Percentiles rank a stretch among this genome's conserved stretches.
phyloP scores from a whole-genome alignment of 2,888 invertebrate species.

The Herminia tarsipennalis region DNA sequence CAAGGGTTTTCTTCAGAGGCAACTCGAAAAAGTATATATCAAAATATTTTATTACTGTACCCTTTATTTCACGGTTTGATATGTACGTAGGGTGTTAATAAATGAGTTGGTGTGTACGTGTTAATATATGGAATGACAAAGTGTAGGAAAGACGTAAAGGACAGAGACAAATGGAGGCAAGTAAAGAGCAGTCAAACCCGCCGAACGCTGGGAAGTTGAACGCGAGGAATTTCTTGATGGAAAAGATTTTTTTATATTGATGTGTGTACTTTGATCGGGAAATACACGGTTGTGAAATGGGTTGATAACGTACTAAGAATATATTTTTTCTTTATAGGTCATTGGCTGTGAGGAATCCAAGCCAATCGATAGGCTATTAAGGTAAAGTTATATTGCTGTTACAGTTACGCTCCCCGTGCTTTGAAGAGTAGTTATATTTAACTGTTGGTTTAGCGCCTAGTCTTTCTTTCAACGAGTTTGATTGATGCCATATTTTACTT shows the following conservation, averaged over 20 bases:
- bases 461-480: no score
- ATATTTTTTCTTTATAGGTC: no score
- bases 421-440: no score
- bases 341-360: no score
- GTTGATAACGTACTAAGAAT: no score
- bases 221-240: conserved; percentile 5
- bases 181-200: conserved; percentile 21
- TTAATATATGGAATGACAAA: conserved; percentile 44
- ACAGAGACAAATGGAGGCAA: conserved; percentile 38
- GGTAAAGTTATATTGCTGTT: no score
- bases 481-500: no score
- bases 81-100: conserved; percentile 27
- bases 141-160: conserved; percentile 32
- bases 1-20: background rate
- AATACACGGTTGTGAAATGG: no score
- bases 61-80: conserved; percentile 39
- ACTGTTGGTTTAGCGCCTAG: no score
- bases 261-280: background rate
- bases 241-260: background rate
- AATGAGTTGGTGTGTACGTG: conserved; percentile 35
- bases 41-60: conserved; percentile 5
- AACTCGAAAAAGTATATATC: conserved; percentile 4
- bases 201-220: conserved; percentile 13
- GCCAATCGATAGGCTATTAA: no score
- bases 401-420: no score